These are phyloP conservation scores for Agrotis exclamationis DNA, from an alignment of 2,888 invertebrate species.

Conservation along the genomic window DNA sequence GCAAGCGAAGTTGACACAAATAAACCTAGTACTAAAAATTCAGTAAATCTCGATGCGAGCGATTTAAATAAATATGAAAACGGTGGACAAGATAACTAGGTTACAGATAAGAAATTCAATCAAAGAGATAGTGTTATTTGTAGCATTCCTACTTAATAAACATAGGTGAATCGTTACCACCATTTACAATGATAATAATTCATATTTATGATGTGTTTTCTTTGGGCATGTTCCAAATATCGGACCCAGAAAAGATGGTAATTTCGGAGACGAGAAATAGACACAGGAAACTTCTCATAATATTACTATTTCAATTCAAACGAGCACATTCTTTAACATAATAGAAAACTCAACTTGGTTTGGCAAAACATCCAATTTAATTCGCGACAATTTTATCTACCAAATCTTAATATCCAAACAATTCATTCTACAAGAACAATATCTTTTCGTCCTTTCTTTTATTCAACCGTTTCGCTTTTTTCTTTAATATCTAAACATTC, in stretches of 20 bases:
- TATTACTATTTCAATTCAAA: neutral
- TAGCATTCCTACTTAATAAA: slow-evolving; percentile 30
- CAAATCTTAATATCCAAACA: neutral
- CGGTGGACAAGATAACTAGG: slow-evolving; percentile 34
- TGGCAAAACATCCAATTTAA: neutral
- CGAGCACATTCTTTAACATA: neutral
- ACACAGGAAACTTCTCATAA: slow-evolving; percentile 9
- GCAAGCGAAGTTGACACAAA: slow-evolving; percentile 10
- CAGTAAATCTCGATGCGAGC: neutral
- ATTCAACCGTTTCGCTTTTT: neutral
- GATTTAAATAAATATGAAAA: slow-evolving; percentile 33
- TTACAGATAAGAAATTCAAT: slow-evolving; percentile 55
- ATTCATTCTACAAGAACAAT: neutral
- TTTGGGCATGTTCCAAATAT: slow-evolving; percentile 42
- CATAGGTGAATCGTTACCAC: slow-evolving; percentile 16
- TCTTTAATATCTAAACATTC: neutral
- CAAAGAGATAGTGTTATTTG: slow-evolving; percentile 44
- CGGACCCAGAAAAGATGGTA: slow-evolving; percentile 13
- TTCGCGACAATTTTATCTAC: neutral
- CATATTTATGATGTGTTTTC: slow-evolving; percentile 35
- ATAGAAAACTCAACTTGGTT: neutral
- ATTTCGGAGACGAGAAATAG: slow-evolving; percentile 13
- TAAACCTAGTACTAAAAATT: neutral
- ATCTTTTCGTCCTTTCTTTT: neutral
- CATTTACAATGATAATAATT: slow-evolving; percentile 42